These are phyloP conservation scores for Drosophila paulistorum DNA, from an alignment of 1,140 invertebrate genomes.

Conservation along the genomic window DNA sequence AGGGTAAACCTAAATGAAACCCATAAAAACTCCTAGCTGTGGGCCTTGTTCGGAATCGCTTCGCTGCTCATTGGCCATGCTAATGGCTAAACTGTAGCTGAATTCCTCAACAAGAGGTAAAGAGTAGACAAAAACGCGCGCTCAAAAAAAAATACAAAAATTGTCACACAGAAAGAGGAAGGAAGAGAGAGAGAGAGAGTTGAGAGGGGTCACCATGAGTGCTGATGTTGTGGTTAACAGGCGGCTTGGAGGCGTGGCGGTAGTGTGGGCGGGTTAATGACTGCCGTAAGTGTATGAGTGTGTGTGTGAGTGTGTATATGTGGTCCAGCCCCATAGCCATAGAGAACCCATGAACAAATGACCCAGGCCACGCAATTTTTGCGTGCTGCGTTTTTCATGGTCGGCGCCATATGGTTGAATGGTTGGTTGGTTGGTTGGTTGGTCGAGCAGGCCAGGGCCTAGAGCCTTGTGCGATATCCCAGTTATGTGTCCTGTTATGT, in stretches of 20 bases:
- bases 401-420: slow-evolving; percentile 4
- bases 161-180: slow-evolving; percentile 23
- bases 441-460: slow-evolving; percentile 1
- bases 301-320: slow-evolving; percentile 3
- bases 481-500: slow-evolving; percentile 32
- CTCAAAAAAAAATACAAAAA: slow-evolving; percentile 13
- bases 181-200: not conserved
- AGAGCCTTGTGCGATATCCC: slow-evolving; percentile 17
- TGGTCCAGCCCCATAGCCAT: slow-evolving; percentile 20
- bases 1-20: no score
- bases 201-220: not conserved
- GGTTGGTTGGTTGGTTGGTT: not conserved
- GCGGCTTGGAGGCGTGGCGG: slow-evolving; percentile 26
- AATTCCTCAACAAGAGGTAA: slow-evolving; percentile 1
- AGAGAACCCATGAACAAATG: slow-evolving; percentile 12
- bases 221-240: slow-evolving; percentile 33
- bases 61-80: slow-evolving; percentile 9
- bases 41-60: not conserved
- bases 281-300: slow-evolving; percentile 18
- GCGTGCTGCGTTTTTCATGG: slow-evolving; percentile 32
- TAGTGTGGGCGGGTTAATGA: slow-evolving; percentile 45
- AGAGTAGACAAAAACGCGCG: not conserved
- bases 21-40: slow-evolving; percentile 6
- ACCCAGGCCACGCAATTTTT: slow-evolving; percentile 40
- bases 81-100: slow-evolving; percentile 21